Percentiles rank a stretch among this genome's conserved stretches.
phyloP scores from a whole-genome alignment of 23 tunicate species.

The Halocynthia roretzi region DNA sequence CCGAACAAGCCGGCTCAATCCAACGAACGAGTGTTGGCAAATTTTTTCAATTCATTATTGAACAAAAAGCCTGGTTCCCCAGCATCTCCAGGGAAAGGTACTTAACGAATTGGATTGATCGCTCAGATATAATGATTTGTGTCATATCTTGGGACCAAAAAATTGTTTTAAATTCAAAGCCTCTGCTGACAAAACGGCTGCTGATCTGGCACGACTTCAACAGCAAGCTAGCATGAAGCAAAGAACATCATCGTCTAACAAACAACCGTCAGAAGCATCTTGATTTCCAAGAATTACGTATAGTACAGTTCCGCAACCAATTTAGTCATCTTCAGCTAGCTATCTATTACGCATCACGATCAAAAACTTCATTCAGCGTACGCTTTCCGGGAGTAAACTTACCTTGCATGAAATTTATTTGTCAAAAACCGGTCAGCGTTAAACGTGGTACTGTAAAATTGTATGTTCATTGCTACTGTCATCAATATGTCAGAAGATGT shows the following conservation, averaged over 20 bases:
- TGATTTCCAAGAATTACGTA: neutral
- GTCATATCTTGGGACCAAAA: no score
- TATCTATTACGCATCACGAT: no score
- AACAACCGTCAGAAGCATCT: conserved; percentile 5
- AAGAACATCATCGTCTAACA: conserved; percentile 1
- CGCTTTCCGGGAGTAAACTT: no score
- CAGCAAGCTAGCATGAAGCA: conserved; percentile 6
- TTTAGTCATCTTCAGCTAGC: no score
- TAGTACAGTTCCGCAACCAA: no score
- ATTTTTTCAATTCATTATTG: conserved; percentile 91
- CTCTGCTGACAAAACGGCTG: neutral
- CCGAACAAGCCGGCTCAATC: conserved; percentile 43
- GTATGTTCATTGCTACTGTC: no score
- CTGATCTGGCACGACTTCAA: conserved; percentile 12
- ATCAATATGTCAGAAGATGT: no score
- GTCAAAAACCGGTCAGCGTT: no score
- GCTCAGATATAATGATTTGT: neutral
- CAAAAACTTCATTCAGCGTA: no score
- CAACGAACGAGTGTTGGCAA: conserved; percentile 95
- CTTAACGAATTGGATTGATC: conserved; percentile 1
- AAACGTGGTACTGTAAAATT: no score
- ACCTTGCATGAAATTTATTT: no score
- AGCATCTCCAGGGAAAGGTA: conserved; percentile 18
- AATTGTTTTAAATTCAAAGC: neutral
- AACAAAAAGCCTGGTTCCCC: conserved; percentile 63